Base-by-base conservation (phyloP, 2,888 invertebrate genomes). In the Himalopsyche japonica region DNA sequence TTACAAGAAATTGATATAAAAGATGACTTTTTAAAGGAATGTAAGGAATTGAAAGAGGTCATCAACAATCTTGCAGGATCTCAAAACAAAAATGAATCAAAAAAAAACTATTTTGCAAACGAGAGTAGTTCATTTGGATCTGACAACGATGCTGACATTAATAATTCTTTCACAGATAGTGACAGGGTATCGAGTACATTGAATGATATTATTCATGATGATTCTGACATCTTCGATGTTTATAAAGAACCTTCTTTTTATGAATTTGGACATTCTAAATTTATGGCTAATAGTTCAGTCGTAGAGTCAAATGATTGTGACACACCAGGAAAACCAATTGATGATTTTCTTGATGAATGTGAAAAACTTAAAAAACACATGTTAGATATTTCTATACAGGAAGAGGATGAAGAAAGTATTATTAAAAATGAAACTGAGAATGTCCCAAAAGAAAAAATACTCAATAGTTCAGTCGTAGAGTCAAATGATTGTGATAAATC, bases 261-360 rank as follows among this genome's bases (percentile, higher is more conserved):
- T 15, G 86, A 86, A 76, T 86, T 86, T n/a, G 86, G 86, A 30
- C 83, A 86, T 77, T 80, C 84, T n/a, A 84, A 84, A 47, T 77
- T 82, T 64, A 34, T 82, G 3, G 80, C 80, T 8, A 83, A 8
- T 89, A 57, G 90, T 77, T 82, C 82, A 20, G 64, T 79, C 30
- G 78, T 70, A 32, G 80, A 83, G 5, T 37, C 32, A 91, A 0
- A 91, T 7, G 30, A 30, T 15, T 12, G 43, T 34, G 87, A 89
- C 30, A 89, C 87, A 10, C 86, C 89, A 80, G 83, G 88, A 18
- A 82, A 79, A 83, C 43, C 79, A 4, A 87, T 88, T 57, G 27
- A 37, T 32, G 91, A 91, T 86, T 92, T 90, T 87, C 89, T 92
- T 87, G 88, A 89, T 27, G 92, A 92, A 87, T 92, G 92, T 88